Base-by-base conservation (phyloP, 1,140 invertebrate genomes). In the Melanaphis sacchari region DNA sequence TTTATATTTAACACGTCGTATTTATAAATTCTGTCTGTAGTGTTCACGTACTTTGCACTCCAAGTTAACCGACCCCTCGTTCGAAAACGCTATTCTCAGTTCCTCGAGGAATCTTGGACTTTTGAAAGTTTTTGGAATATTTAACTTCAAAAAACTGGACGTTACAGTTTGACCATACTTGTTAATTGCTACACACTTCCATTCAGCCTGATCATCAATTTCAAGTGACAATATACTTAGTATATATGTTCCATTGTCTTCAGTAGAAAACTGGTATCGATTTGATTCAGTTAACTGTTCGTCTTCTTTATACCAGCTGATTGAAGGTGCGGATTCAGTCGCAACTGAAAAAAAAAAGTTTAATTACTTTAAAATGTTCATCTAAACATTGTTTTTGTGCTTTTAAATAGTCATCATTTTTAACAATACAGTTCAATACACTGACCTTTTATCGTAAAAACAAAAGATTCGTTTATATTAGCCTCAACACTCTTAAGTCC, bases 101-200 rank as follows among this genome's bases (percentile, higher is more conserved):
- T 96, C 97, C 95, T 98, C 98, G 26, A 99, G 95, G 95, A 98
- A 99, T 94, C 97, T 96, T 0, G 98, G 98, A 94, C 98, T 98
- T 95, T 98, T 98, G 94, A 97, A 99, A 95, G 98, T 97, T 94
- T 97, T 96, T 2, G 98, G 98, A 95, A 98, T 98, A 93, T 97
- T 97, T 66, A 99, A 95, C 96, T 97, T 98, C 1, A 98, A 95
- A 94, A 97, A 98, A 95, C 97, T 97, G 0, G 97, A 98, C 3
- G 98, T 98, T 36, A 98, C 96, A 94, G 97, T 98, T 94, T 98
- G 97, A 0, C 98, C 98, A 94, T 97, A 98, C 94, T 98, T 97
- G 95, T 98, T 98, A 54, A 97, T 97, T 1, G 98, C 98, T 7
- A 98, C 96, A 95, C 98, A 98, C 94, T 98, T 98, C 98, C 98